These are phyloP conservation scores for Melitaea athalia DNA, from an alignment of 2,888 invertebrate genomes.

Conservation along the genomic window DNA sequence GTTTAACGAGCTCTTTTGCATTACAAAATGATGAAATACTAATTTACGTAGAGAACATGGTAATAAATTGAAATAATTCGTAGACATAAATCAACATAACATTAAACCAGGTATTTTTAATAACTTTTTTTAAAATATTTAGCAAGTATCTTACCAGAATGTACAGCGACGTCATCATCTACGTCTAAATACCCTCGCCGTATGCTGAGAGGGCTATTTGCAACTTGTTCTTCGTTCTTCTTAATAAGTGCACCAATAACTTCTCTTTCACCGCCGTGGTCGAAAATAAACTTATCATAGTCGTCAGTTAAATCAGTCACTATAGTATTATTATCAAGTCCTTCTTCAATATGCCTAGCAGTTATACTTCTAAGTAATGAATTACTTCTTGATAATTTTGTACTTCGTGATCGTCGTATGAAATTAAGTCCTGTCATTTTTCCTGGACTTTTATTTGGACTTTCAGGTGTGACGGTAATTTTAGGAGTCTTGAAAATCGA, in stretches of 20 bases:
- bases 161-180: conserved; percentile 87
- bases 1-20: conserved; percentile 37
- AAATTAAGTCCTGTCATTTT: conserved; percentile 81
- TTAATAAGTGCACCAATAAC: conserved; percentile 75
- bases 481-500: conserved; percentile 73
- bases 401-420: conserved; percentile 87
- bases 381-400: conserved; percentile 86
- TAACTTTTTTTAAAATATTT: neutral
- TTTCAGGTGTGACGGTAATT: conserved; percentile 75
- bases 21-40: conserved; percentile 31
- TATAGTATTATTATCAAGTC: conserved; percentile 61
- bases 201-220: conserved; percentile 73
- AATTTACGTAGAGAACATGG: conserved; percentile 14
- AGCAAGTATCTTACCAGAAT: conserved; percentile 84
- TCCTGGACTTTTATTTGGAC: conserved; percentile 80
- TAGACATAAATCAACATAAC: neutral
- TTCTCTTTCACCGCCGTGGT: conserved; percentile 70
- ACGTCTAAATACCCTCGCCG: conserved; percentile 79
- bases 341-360: conserved; percentile 74
- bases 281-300: conserved; percentile 68
- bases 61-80: conserved; percentile 16
- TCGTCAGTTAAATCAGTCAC: conserved; percentile 70
- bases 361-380: conserved; percentile 83
- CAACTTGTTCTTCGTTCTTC: conserved; percentile 70
- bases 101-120: neutral